These are phyloP conservation scores for Cerastis rubricosa DNA, from an alignment of 2,888 invertebrate species.

Conservation along the genomic window DNA sequence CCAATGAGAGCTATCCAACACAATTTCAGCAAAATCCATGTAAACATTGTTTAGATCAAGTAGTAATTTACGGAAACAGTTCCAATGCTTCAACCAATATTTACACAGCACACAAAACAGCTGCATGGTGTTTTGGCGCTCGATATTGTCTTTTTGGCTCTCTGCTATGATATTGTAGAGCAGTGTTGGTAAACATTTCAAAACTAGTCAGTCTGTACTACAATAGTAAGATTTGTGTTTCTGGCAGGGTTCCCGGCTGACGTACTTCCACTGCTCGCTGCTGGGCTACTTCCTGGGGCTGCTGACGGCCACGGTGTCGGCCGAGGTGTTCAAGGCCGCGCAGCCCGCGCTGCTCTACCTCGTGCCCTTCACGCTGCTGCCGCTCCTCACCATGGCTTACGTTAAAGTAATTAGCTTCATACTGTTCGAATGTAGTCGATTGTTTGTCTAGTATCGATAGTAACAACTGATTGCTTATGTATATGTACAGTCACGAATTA, in stretches of 20 bases:
- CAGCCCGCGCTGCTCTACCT: slow-evolving; percentile 99
- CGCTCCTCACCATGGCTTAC: slow-evolving; percentile 99
- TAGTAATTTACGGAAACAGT: background rate
- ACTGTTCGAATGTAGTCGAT: background rate
- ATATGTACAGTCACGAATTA: background rate
- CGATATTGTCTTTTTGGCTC: background rate
- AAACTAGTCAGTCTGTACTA: background rate
- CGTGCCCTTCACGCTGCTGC: slow-evolving; percentile 99
- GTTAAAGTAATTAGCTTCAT: slow-evolving; percentile 80
- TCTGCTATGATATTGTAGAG: background rate
- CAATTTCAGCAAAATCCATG: background rate
- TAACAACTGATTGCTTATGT: background rate
- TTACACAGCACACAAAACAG: background rate
- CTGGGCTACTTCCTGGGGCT: slow-evolving; percentile 99
- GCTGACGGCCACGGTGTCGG: slow-evolving; percentile 98
- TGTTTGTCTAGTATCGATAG: background rate
- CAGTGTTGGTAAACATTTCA: background rate
- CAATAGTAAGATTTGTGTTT: background rate
- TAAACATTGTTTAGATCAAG: background rate
- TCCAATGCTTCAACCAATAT: background rate
- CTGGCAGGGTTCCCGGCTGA: slow-evolving; percentile 92
- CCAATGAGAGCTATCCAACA: background rate
- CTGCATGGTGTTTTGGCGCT: background rate
- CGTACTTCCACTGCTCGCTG: slow-evolving; percentile 99
- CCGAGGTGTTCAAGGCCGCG: slow-evolving; percentile 99